Evolutionary conservation across 2,888 invertebrate species (phyloP), one percentile per base, ranked within the genome.

Genomic region (Tetrapedia diversipes): DNA sequence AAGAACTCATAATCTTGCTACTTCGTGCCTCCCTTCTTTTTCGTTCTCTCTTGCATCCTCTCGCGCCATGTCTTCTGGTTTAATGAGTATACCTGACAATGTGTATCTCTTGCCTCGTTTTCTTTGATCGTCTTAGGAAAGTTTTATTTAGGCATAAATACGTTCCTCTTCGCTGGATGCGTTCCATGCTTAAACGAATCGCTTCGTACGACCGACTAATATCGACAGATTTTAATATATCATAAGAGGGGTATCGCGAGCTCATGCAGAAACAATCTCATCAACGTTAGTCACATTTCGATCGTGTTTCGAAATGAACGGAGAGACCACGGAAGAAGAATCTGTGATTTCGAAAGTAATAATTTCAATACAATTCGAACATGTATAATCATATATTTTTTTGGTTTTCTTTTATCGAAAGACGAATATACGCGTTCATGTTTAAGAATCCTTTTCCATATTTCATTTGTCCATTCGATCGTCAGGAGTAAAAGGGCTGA

Each of bases 91-190:
- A 79, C 79, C 77, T 82, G n/a, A 82, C 70, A 81, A 61, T 59
- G 65, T 79, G 65, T 78, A 69, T 51, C 69, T 49, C 37, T 68
- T 75, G 56, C 57, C 67, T 57, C 45, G 64, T 71, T 64, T 66
- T 77, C 71, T 77, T 74, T 71, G 79, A 83, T 77, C 79, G 69
- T 77, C 79, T 83, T 81, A 81, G 72, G 79, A 83, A 83, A 81
- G 79, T 71, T 72, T 80, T 79, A 77, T 79, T 82, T 83, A 83
- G 83, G 83, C 83, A 81, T 82, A 82, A 82, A 82, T 80, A 80
- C 75, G 74, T 82, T 75, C 69, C 53, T 70, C 27, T 65, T 77
- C 72, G 64, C 27, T 19, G 43, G 54, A 66, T 59, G 61, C 69
- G 54, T 75, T 71, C 32, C 67, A 56, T 64, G 72, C 60, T 59